Evolutionary conservation across 2,888 invertebrate genomes (phyloP), one percentile per base, ranked within the genome.

Genomic region (Nysson spinosus): DNA sequence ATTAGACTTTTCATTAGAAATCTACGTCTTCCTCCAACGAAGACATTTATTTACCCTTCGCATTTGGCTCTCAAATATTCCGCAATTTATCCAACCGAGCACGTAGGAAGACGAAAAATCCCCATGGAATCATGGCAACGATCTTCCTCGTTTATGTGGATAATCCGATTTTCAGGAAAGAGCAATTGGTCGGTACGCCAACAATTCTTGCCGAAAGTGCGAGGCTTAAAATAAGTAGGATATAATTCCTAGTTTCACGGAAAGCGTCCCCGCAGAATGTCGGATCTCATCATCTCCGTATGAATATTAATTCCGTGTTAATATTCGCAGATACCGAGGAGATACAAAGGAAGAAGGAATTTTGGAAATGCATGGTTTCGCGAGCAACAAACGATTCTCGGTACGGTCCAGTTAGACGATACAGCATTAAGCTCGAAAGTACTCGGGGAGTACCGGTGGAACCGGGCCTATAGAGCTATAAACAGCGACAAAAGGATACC

Each of bases 401-500:
- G 52, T 24, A 67, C 66, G 67, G 66, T 67, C 66, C 67, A 67
- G 67, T 67, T 67, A 49, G 67, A 67, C 67, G 67, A 66, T 66
- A 67, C 67, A 42, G 61, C 54, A 55, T 68, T 67, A 67, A 68
- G 67, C 68, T 58, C 42, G 43, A 60, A 70, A 57, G 61, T 60
- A 56, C 62, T 55, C 49, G 46, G 56, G 34, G 43, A 56, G 54
- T 54, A 56, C 30, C 39, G 37, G 35, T 50, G 47, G 46, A 52
- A 42, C 60, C 60, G 61, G 34, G 64, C 60, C 69, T 64, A 69
- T 52, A 69, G 49, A 69, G 61, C 56, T 71, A 63, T 76, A 71
- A 76, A 58, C 71, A 70, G 67, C 61, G 70, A 77, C 64, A 73
- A 71, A 79, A 73, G 71, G 69, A 76, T 61, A 60, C 32, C 50